Percentiles rank a stretch among this genome's conserved stretches.
These are phyloP conservation scores for Dendrocincla fuliginosa DNA, from an alignment of 2,797 vertebrate species.

Conservation along the genomic window DNA sequence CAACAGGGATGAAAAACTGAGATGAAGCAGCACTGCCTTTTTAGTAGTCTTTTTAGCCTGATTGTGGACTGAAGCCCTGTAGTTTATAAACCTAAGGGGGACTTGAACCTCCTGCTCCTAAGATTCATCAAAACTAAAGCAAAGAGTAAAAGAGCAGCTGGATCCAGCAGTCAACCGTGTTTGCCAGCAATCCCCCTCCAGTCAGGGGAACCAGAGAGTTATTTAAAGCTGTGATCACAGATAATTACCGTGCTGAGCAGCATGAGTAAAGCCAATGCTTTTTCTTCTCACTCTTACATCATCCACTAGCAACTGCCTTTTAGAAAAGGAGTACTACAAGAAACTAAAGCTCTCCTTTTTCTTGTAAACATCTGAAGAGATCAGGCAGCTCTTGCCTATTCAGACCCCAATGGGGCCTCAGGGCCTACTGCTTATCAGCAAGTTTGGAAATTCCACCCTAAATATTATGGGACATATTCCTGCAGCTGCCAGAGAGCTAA, in stretches of 20 bases:
- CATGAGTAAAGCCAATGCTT: background rate
- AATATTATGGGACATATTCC: background rate
- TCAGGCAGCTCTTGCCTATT: background rate
- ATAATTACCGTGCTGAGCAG: background rate
- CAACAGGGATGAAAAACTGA: background rate
- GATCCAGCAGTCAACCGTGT: accelerated
- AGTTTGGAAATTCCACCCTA: background rate
- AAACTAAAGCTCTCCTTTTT: background rate
- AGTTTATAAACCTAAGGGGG: background rate
- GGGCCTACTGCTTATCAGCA: background rate
- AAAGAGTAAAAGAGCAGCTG: background rate
- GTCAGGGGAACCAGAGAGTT: background rate
- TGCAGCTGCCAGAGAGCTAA: background rate
- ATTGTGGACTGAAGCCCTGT: background rate
- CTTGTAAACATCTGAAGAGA: background rate
- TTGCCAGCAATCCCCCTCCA: background rate
- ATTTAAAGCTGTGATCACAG: background rate
- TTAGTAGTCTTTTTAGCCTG: background rate
- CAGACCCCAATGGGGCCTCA: background rate
- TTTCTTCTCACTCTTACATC: background rate
- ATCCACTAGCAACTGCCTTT: background rate
- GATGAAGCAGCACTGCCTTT: background rate
- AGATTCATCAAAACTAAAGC: background rate
- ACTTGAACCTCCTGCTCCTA: background rate
- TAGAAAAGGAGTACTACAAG: background rate